Percentiles rank a stretch among this genome's conserved stretches.
Conservation (phyloP, 1,140 invertebrate species). For the Agraylea sexmaculata region DNA sequence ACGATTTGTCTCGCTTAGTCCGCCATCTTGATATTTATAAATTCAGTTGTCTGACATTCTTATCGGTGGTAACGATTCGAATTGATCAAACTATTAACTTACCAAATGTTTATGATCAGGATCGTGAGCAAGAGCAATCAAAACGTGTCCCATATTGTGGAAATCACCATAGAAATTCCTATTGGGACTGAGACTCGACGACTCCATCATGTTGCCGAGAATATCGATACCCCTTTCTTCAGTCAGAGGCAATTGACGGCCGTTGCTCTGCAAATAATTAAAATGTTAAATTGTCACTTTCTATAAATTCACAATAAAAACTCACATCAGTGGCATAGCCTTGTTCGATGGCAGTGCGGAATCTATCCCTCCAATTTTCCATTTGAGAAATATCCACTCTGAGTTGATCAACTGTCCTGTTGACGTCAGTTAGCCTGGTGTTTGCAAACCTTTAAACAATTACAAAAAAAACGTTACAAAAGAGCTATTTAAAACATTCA, state of each 20-base stretch:
- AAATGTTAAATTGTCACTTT: neutral
- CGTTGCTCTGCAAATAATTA: conserved; percentile 29
- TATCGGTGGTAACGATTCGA: too few species aligned
- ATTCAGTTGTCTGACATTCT: too few species aligned
- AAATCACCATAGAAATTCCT: conserved; percentile 56
- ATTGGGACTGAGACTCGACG: conserved; percentile 57
- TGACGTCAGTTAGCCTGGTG: conserved; percentile 48
- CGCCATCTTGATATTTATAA: too few species aligned
- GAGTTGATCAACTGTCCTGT: conserved; percentile 53
- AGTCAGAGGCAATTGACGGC: conserved; percentile 42
- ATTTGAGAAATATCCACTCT: conserved; percentile 54
- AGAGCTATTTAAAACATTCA: neutral
- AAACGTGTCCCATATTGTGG: conserved; percentile 57
- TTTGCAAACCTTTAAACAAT: conserved; percentile 39
- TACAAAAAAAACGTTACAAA: neutral
- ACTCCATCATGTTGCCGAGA: conserved; percentile 69
- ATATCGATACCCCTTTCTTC: conserved; percentile 65
- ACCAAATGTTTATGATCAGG: conserved; percentile 58
- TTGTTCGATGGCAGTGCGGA: conserved; percentile 60
- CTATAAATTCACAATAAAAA: conserved; percentile 10
- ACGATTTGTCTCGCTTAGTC: too few species aligned
- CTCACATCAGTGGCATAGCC: conserved; percentile 46
- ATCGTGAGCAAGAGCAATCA: conserved; percentile 58
- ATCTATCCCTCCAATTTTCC: conserved; percentile 62
- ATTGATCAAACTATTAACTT: conserved; percentile 16